Evolutionary conservation across 2,113 vertebrate species (phyloP).

Genomic region (Oxyura jamaicensis): DNA sequence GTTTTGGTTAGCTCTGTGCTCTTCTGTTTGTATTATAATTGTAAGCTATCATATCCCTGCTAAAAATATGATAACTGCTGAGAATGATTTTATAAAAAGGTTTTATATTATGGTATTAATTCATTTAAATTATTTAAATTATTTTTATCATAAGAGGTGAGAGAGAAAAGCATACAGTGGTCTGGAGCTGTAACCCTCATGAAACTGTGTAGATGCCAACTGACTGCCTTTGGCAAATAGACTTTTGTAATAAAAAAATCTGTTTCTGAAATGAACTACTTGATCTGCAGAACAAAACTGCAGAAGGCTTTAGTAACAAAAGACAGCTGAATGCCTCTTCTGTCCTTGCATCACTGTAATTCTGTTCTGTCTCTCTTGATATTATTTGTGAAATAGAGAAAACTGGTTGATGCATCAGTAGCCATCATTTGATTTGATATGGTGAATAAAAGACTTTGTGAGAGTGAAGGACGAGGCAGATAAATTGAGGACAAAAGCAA

Average conservation of each 20-base stretch:
- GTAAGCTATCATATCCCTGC: neutral
- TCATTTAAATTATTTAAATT: neutral
- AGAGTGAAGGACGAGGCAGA: neutral
- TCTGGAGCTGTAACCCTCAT: neutral
- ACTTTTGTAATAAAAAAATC: neutral
- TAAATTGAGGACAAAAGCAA: constrained; percentile 19
- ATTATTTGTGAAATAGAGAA: constrained; percentile 22
- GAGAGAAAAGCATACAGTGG: neutral
- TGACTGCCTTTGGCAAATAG: neutral
- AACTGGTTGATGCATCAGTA: neutral
- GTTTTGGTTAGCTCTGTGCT: neutral
- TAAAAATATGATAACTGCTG: neutral
- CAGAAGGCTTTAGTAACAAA: neutral
- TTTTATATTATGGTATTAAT: neutral
- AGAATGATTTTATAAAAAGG: neutral
- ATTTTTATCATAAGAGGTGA: neutral
- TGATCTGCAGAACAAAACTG: neutral
- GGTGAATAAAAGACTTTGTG: constrained; percentile 3
- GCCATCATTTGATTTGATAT: neutral
- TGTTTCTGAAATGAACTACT: neutral
- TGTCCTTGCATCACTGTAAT: neutral
- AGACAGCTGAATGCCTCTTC: neutral
- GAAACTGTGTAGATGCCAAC: neutral
- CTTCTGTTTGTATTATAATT: neutral
- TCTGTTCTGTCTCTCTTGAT: neutral